Percentiles rank a stretch among this genome's conserved stretches.
phyloP scores from a whole-genome alignment of 2,888 invertebrate genomes.

The Osmoderma eremita region DNA sequence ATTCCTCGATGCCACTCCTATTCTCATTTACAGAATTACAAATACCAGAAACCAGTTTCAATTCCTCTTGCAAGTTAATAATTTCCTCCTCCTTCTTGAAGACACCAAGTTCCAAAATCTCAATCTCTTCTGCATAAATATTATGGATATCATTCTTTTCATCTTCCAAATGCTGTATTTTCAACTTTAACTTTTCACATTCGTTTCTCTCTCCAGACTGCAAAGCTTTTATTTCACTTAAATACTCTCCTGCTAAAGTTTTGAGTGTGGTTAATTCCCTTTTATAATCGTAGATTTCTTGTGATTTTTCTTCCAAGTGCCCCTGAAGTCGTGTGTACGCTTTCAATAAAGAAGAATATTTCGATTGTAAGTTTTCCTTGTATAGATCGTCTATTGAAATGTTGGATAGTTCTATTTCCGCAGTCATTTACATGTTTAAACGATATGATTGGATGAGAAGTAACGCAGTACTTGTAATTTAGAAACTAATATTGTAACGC shows the following conservation, averaged over 20 bases:
- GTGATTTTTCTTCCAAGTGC: slow-evolving; percentile 52
- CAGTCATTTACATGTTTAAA: background rate
- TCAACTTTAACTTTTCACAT: slow-evolving; percentile 31
- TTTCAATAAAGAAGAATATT: slow-evolving; percentile 26
- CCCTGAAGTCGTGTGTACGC: background rate
- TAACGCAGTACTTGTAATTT: too few species aligned
- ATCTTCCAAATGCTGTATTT: slow-evolving; percentile 41
- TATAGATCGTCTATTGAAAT: slow-evolving; percentile 19
- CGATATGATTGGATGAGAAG: too few species aligned
- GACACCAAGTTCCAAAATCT: slow-evolving; percentile 27
- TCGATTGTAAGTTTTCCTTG: slow-evolving; percentile 40
- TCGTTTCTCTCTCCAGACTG: slow-evolving; percentile 36
- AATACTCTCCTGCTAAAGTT: slow-evolving; percentile 50
- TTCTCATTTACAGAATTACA: background rate
- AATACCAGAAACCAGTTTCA: slow-evolving; percentile 5
- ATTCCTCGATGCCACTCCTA: slow-evolving; percentile 3
- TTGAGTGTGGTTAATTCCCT: slow-evolving; percentile 49
- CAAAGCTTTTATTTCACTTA: slow-evolving; percentile 46
- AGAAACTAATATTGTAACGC: too few species aligned
- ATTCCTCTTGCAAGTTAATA: slow-evolving; percentile 28
- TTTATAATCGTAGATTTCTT: slow-evolving; percentile 52
- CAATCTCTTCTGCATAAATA: slow-evolving; percentile 20
- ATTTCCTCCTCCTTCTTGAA: slow-evolving; percentile 41
- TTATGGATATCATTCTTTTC: slow-evolving; percentile 35
- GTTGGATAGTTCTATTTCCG: background rate